Base-by-base conservation (phyloP, 30 jellyfish, hydroid and myxozoan species). In the Calvadosia cruxmelitensis region DNA sequence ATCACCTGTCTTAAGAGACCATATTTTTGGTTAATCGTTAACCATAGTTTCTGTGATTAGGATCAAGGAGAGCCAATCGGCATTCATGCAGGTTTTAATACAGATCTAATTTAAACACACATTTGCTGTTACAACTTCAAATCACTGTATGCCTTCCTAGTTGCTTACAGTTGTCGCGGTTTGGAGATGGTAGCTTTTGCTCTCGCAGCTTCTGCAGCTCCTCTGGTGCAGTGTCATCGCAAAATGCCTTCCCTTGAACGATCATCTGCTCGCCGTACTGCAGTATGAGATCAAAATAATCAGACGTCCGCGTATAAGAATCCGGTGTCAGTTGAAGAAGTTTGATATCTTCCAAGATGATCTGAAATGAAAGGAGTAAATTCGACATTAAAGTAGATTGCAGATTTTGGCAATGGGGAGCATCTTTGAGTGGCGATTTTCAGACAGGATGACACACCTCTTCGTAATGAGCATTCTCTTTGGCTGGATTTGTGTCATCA, bases 401-500 rank as follows among this genome's bases (percentile, higher is more conserved):
- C n/a, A n/a, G n/a, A n/a, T n/a, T n/a, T n/a, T n/a, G n/a, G n/a
- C n/a, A n/a, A n/a, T n/a, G n/a, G n/a, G n/a, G n/a, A n/a, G n/a
- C n/a, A n/a, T n/a, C n/a, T n/a, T n/a, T n/a, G n/a, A n/a, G n/a
- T n/a, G n/a, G n/a, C n/a, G n/a, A n/a, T n/a, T n/a, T n/a, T n/a
- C n/a, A n/a, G n/a, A 42, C 57, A 42, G 20, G 15, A 42, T 20
- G 20, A 52, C 85, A 31, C 68, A 86, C 96, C 85, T 90, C 83
- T 78, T 90, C 98, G 50, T 72, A 90, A 72, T 75, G 93, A 28
- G 84, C 93, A 71, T 90, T 90, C 50, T 90, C 98, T 64, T 90
- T 90, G 51, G 93, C 95, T 29, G 98, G 98, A 78, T 90, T 90
- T 25, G 98, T 90, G 63, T 90, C 98, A 78, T 90, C 98, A 73